Base-by-base conservation (phyloP, 2,888 invertebrate species). In the Allygus modestus region DNA sequence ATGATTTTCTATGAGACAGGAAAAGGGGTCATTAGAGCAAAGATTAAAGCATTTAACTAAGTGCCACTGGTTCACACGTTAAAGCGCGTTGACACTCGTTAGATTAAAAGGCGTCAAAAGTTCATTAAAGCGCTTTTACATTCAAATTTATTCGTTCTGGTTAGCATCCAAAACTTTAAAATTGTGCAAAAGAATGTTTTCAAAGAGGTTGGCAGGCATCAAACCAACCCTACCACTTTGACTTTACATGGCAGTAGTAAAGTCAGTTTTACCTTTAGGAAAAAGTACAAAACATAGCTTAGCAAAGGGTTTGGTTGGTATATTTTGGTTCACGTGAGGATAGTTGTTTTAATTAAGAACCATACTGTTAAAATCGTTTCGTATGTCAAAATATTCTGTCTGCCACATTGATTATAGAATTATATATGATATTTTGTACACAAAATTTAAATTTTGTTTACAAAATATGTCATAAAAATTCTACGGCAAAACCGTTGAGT, bases 41-140 rank as follows among this genome's bases (percentile, higher is more conserved):
- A 28, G 28, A 65, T 65, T 65, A 65, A 65, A 65, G 65, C 65
- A 31, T 65, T 65, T 65, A 58, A 28, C 65, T 0, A 65, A 65
- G 65, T 65, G 65, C 65, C 65, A 28, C 65, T 15, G 65, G 65
- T 65, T 65, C 65, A 65, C 65, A 65, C 65, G 65, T 65, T 65
- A 5, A n/a, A 26, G 28, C 65, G 28, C 26, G 58, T n/a, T 58
- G 2, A 58, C 23, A 23, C 58, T 46, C 46, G 46, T 46, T 46
- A 17, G 12, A 46, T 11, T 23, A 23, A 58, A 58, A 58, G 58
- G 58, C 58, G 58, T 58, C 58, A 58, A 58, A 58, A 58, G 58
- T 58, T 58, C 15, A 58, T 58, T 58, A 58, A 58, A 58, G 58
- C 1, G 58, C 58, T 12, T 58, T 58, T 58, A 58, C 20, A 23